Evolutionary conservation across 2,113 vertebrate genomes (phyloP), one percentile per base, ranked within the genome.

Genomic region (Colistium nudipinnis): DNA sequence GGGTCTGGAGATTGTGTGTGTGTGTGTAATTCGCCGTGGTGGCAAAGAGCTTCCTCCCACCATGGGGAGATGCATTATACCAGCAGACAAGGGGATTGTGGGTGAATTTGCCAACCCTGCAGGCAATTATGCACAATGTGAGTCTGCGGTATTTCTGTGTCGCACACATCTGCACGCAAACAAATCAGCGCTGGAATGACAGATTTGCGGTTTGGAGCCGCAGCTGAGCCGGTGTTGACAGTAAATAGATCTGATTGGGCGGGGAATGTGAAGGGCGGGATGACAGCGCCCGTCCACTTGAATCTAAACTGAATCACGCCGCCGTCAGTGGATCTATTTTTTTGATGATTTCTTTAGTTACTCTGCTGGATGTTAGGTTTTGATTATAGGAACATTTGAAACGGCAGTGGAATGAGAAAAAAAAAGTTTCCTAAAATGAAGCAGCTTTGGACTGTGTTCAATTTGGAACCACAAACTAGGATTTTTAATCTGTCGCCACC

Each of bases 251-350:
- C 44, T 25, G 43, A 4, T 33, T 33, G 31, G n/a, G n/a, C n/a
- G n/a, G n/a, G n/a, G n/a, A n/a, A n/a, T n/a, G n/a, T n/a, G n/a
- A n/a, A n/a, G n/a, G n/a, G n/a, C n/a, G n/a, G n/a, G n/a, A n/a
- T n/a, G n/a, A n/a, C n/a, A n/a, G n/a, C n/a, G n/a, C n/a, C n/a
- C n/a, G n/a, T n/a, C n/a, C n/a, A n/a, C 30, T 78, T 62, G 65
- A 65, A 74, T 64, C 47, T 69, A 65, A 69, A 74, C n/a, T 70
- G 49, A 74, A 59, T 67, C 48, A 4, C 16, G 17, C 30, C n/a
- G 20, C 33, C 43, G 6, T 3, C 22, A 54, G 14, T 28, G 33
- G 12, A 28, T 64, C 38, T 9, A 2, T 27, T 51, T 48, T 44
- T n/a, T n/a, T n/a, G n/a, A n/a, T n/a, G n/a, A n/a, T n/a, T n/a